Conservation (phyloP, 2,113 vertebrate genomes). For the Dasyornis broadbenti region DNA sequence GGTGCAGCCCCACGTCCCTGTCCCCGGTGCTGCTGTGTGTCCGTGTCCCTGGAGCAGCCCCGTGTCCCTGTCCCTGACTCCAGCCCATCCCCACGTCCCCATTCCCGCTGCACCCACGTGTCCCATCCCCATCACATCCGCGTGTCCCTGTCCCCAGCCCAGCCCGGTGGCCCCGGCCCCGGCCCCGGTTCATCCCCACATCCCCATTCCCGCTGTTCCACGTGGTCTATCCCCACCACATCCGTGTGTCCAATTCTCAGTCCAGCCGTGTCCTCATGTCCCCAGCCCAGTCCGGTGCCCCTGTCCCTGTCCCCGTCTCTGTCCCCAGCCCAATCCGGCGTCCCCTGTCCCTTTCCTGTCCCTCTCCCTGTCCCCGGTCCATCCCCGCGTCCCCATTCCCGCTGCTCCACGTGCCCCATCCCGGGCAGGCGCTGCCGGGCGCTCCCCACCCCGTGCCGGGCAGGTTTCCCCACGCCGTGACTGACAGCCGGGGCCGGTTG, state of each 20-base stretch:
- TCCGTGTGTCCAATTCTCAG: not conserved
- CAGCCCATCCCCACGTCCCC: no score
- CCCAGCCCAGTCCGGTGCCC: not conserved
- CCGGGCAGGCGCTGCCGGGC: not conserved
- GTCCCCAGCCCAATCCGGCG: not conserved
- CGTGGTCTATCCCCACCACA: no score
- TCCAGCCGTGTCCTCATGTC: not conserved
- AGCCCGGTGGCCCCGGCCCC: rapidly evolving
- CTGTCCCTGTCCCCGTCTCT: not conserved
- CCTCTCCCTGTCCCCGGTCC: not conserved
- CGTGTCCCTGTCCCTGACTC: not conserved
- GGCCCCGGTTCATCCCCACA: not conserved
- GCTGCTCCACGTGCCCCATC: not conserved
- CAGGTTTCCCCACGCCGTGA: not conserved
- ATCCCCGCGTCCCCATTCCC: not conserved
- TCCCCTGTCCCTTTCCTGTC: not conserved
- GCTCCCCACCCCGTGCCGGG: not conserved
- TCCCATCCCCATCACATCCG: not conserved
- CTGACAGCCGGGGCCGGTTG: not conserved
- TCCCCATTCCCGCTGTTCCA: not conserved
- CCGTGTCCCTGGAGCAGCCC: not conserved
- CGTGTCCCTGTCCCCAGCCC: not conserved
- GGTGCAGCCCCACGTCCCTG: not conserved
- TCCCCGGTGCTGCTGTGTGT: not conserved
- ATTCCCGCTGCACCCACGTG: not conserved